phyloP scores from a whole-genome alignment of 2,113 vertebrate species.

The Aphelocoma coerulescens region DNA sequence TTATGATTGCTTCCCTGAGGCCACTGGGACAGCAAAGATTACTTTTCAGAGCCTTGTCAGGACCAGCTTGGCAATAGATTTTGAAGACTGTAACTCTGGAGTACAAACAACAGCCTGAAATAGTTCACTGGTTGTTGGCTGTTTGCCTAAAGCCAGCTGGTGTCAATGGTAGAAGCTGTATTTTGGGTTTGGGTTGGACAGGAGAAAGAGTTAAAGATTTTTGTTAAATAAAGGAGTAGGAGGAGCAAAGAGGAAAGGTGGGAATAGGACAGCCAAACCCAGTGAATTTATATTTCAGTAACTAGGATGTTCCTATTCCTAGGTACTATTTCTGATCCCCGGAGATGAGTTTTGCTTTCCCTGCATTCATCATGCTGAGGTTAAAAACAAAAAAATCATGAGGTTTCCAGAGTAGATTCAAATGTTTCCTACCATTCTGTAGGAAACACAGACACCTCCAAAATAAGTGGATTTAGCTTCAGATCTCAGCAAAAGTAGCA shows the following conservation, averaged over 20 bases:
- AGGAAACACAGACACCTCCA: not conserved
- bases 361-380: not conserved
- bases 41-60: not conserved
- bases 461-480: not conserved
- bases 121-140: constrained; percentile 7
- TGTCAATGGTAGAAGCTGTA: not conserved
- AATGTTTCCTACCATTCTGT: not conserved
- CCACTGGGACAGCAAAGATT: not conserved
- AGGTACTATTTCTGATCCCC: not conserved
- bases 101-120: constrained; percentile 1
- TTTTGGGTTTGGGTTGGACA: not conserved
- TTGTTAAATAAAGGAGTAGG: not conserved
- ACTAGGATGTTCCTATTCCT: not conserved
- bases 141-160: not conserved
- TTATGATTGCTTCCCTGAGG: not conserved
- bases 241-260: not conserved
- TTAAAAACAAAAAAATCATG: not conserved
- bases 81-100: not conserved
- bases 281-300: not conserved
- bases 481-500: not conserved
- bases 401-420: not conserved
- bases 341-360: not conserved
- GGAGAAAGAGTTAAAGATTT: not conserved
- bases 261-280: not conserved
- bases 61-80: not conserved